Base-by-base conservation (phyloP, 2,113 vertebrate species). In the Zingel zingel region DNA sequence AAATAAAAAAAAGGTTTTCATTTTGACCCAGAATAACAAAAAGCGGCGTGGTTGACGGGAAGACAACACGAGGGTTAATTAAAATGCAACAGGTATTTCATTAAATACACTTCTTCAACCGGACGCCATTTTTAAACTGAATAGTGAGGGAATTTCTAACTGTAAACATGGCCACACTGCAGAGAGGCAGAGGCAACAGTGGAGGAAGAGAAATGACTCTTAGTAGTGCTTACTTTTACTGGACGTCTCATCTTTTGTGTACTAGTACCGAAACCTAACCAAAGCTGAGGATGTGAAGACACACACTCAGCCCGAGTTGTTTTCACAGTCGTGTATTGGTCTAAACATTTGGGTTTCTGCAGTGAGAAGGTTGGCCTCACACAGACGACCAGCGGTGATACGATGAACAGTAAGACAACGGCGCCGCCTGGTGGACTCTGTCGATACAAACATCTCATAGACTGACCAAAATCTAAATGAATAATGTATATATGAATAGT, bases 381-480 rank as follows among this genome's bases (percentile, higher is more conserved):
- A 43, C 39, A 53, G 57, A 63, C 12, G 19, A 45, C 10, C 19
- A 1, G n/a, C 3, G 0, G 5, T 8, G 51, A 5, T 33, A 23
- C n/a, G 27, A 43, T 48, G 16, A 65, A 81, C 21, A 10, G 57
- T n/a, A 9, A 25, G 50, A 27, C 62, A 63, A 82, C 58, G 70
- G 58, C 36, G 5, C 79, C 89, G 68, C 33, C 91, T 87, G 50
- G 77, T 93, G 93, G 88, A 77, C 6, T 27, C 16, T 33, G 18
- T 3, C 3, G 47, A 19, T 9, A 19, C 3, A 58, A 57, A 39
- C 21, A 39, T 12, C 14, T 36, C 21, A 23, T 1, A 21, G 14
- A 51, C 66, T 6, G 54, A 23, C 18, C 16, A 23, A 54, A 78
- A 7, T 68, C 12, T 23, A 30, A 10, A 18, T 61, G 7, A 53